These are phyloP conservation scores for Aquatica leii DNA, from an alignment of 2,888 invertebrate genomes.

Conservation along the genomic window DNA sequence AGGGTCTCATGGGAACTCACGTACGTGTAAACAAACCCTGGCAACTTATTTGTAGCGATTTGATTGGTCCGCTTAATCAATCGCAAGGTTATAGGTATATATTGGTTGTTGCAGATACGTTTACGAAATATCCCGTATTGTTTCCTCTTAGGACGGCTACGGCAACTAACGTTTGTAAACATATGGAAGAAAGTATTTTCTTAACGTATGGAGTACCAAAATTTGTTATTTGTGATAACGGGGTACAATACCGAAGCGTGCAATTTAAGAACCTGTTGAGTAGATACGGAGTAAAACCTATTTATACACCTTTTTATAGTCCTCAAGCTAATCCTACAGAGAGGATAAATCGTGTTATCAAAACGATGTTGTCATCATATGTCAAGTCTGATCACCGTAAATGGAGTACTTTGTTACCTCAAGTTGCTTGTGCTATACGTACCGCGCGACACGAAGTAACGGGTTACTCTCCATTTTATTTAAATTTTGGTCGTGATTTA, in stretches of 20 bases:
- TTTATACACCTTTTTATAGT: conserved; percentile 39
- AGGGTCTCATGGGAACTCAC: neutral
- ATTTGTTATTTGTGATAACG: neutral
- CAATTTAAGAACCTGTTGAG: neutral
- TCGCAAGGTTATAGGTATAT: neutral
- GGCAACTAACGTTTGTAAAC: neutral
- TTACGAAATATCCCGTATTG: neutral
- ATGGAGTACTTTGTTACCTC: neutral
- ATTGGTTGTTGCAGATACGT: neutral
- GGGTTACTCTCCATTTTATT: conserved; percentile 24
- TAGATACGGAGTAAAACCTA: neutral
- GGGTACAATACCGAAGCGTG: neutral
- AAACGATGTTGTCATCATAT: conserved; percentile 44
- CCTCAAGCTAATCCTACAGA: conserved; percentile 49
- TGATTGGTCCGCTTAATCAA: neutral
- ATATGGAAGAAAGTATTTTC: neutral
- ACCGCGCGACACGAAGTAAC: conserved; percentile 34
- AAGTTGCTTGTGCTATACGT: conserved; percentile 36
- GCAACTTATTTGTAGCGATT: neutral
- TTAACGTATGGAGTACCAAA: neutral
- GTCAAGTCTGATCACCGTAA: neutral
- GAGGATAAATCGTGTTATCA: conserved; percentile 45
- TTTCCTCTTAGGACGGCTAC: neutral
- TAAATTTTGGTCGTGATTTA: conserved; percentile 36
- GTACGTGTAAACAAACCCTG: neutral